Evolutionary conservation across 2,888 invertebrate species (phyloP).

Genomic region (Leptogaster cylindrica): DNA sequence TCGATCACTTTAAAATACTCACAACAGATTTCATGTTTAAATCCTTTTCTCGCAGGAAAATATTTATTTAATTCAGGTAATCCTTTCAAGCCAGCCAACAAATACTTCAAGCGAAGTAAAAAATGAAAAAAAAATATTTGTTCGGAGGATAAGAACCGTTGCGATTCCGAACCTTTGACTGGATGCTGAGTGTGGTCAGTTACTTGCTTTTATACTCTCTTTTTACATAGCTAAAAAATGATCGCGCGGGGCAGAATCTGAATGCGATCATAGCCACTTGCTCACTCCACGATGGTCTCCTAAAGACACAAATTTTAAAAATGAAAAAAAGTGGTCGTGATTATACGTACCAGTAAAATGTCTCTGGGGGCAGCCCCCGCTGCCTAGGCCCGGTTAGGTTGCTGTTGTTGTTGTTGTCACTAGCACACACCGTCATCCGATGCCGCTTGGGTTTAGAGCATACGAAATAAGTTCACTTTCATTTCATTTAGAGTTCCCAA

Average conservation of each 20-base stretch:
- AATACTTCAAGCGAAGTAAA: not conserved
- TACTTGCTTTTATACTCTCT: constrained; percentile 62
- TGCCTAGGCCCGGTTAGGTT: not conserved
- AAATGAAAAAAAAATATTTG: constrained; percentile 4
- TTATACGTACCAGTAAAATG: constrained; percentile 15
- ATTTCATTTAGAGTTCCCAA: constrained; percentile 43
- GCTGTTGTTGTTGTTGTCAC: not conserved
- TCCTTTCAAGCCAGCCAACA: not conserved
- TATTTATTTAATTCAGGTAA: not conserved
- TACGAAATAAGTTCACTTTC: constrained; percentile 48
- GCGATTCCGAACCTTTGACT: constrained; percentile 63
- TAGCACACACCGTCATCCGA: not conserved
- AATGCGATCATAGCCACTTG: constrained; percentile 3
- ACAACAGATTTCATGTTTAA: constrained; percentile 65
- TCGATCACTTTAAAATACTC: constrained; percentile 57
- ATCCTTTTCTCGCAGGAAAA: constrained; percentile 43
- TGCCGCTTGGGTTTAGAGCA: constrained; percentile 3
- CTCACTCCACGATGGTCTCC: constrained; percentile 31
- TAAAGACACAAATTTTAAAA: constrained; percentile 31
- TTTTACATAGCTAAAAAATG: constrained; percentile 22
- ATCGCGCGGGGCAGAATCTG: constrained; percentile 31
- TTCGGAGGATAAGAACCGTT: constrained; percentile 61
- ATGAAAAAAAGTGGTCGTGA: constrained; percentile 27
- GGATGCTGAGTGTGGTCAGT: constrained; percentile 63
- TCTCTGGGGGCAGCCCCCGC: not conserved